Base-by-base conservation (phyloP, 2,113 vertebrate species). In the Xenopus borealis region DNA sequence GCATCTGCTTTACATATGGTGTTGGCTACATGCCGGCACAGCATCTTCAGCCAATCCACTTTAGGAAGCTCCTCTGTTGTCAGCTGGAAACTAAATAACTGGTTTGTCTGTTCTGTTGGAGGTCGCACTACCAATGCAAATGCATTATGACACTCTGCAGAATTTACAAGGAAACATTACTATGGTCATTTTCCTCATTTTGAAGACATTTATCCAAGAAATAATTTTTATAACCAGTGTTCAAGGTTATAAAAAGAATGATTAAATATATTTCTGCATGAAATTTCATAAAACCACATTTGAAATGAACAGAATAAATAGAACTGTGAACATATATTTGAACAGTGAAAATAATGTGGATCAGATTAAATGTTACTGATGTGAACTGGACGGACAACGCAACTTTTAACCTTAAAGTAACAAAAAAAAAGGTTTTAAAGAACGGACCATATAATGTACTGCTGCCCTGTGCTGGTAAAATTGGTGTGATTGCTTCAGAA, bases 21-120 rank as follows among this genome's bases (percentile, higher is more conserved):
- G 87, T 98, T 96, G 85, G 97, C 96, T 69, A 99, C 92, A 0
- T 98, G 96, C 77, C 97, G 95, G 82, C 95, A 98, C 10, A 99
- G 85, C 33, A 79, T 94, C 87, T 89, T 92, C 57, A 98, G 84
- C 96, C 96, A 99, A 61, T 86, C 83, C 17, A 91, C 90, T 85
- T 99, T 99, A 73, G 88, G 83, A 1, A 87, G 91, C 59, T 98
- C 97, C 81, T 98, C 96, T 18, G 88, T 86, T 0, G 85, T 86
- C 87, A 99, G 93, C 81, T 98, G 95, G 89, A 99, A 99, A 81
- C 96, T 98, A 81, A 99, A 95, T 73, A 99, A 86, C 81, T 96
- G 87, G 81, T 98, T 98, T 83, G 93, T 91, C 82, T 94, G 95
- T 79, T 97, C 96, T 0, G 97, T 99, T 3, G 97, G 97, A 23